Conservation (phyloP, 2,797 vertebrate genomes). For the Lycodopsis pacificus region DNA sequence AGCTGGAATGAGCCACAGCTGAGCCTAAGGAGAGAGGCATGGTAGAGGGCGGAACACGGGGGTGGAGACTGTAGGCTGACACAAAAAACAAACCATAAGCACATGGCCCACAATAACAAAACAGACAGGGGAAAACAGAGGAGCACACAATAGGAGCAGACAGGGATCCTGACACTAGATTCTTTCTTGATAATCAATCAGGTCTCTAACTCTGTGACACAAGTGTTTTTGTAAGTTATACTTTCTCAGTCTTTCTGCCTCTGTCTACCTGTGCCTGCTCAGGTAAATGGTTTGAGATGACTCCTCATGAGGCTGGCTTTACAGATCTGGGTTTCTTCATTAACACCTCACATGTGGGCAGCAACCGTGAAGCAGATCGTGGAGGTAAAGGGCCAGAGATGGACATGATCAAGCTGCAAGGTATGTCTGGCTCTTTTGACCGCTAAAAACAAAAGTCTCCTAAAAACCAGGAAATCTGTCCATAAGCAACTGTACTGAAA, state of each 20-base stretch:
- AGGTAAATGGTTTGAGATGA: conserved; percentile 73
- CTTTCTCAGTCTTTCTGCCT: not conserved
- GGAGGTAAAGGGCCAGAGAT: conserved; percentile 26
- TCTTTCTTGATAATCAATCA: not conserved
- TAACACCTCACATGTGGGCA: conserved; percentile 45
- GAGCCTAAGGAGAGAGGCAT: no score
- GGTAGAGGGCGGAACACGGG: no score
- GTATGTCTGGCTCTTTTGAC: conserved; percentile 31
- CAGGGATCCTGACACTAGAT: no score
- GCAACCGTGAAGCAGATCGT: conserved; percentile 34
- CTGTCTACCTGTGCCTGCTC: not conserved
- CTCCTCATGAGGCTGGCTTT: conserved; percentile 69
- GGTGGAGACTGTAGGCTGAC: no score
- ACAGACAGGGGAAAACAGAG: no score
- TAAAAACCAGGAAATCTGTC: not conserved
- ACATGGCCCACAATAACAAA: no score
- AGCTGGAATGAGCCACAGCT: no score
- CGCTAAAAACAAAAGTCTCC: no score
- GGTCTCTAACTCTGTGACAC: not conserved
- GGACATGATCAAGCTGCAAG: conserved; percentile 66
- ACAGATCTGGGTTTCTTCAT: conserved; percentile 64
- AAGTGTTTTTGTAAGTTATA: not conserved
- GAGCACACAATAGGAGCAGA: no score
- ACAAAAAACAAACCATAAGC: no score
- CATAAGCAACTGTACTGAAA: not conserved